These are phyloP conservation scores for Crossaster papposus DNA, from an alignment of 53 echinoderm and acorn worm genomes.

Conservation along the genomic window DNA sequence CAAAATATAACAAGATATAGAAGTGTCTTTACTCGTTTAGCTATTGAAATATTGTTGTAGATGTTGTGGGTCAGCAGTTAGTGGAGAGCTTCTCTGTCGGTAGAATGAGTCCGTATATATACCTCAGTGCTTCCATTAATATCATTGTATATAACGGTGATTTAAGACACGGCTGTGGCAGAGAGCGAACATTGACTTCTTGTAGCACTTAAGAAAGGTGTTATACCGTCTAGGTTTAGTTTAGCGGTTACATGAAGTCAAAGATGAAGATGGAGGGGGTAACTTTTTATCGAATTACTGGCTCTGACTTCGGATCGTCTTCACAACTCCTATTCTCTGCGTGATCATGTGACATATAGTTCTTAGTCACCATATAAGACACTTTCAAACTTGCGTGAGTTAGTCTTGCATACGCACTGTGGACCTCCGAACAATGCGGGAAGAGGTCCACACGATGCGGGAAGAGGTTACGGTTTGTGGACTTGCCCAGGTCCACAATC, in stretches of 20 bases:
- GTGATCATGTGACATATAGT: no score
- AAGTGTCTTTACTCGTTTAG: neutral
- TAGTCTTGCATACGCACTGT: no score
- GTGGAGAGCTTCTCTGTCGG: slow-evolving; percentile 14
- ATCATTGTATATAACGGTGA: slow-evolving; percentile 16
- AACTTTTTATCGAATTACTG: neutral
- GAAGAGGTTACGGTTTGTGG: no score
- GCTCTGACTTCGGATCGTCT: no score
- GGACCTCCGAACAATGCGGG: no score
- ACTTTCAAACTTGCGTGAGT: neutral
- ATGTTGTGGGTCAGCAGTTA: slow-evolving; percentile 35
- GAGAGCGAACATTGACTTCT: slow-evolving; percentile 22
- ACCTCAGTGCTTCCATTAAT: slow-evolving; percentile 1
- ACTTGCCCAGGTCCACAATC: no score
- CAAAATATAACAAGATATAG: neutral
- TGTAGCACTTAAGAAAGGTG: slow-evolving; percentile 35
- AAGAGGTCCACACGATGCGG: no score
- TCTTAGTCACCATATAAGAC: neutral
- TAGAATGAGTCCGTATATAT: neutral
- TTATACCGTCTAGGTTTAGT: neutral
- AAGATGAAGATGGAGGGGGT: neutral
- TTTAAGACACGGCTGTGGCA: slow-evolving; percentile 32
- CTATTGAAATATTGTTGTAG: slow-evolving; percentile 29
- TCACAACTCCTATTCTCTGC: no score
- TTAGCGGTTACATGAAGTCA: neutral